Evolutionary conservation across 2,888 invertebrate genomes (phyloP).

Genomic region (Tipula unca): DNA sequence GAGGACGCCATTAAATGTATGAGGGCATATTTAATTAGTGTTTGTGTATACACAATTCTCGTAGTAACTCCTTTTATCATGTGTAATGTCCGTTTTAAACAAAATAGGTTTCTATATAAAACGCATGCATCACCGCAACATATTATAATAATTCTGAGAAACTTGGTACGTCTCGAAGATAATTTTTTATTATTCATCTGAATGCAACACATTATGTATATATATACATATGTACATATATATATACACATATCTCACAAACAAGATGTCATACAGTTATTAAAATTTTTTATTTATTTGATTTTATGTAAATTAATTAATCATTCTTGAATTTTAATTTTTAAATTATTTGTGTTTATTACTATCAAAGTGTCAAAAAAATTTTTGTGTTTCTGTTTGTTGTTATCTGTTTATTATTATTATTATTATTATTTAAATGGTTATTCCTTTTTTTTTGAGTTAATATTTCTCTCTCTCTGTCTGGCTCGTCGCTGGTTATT

Average conservation of each 20-base stretch:
- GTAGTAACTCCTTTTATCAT: neutral
- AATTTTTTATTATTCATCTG: neutral
- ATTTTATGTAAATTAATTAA: constrained; percentile 14
- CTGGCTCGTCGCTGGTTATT: neutral
- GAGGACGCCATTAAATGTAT: neutral
- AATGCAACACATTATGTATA: neutral
- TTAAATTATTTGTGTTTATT: neutral
- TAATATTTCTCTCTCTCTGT: neutral
- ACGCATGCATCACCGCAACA: neutral
- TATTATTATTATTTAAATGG: constrained; percentile 1
- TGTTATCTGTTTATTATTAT: neutral
- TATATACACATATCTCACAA: neutral
- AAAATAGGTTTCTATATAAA: neutral
- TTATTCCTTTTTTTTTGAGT: neutral
- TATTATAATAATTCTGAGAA: neutral
- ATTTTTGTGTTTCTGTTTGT: neutral
- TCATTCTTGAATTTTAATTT: neutral
- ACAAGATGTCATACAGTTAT: neutral
- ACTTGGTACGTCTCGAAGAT: neutral
- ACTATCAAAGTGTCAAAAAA: neutral
- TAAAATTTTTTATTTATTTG: neutral
- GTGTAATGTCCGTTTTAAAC: neutral
- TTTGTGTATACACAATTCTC: neutral
- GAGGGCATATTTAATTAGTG: neutral
- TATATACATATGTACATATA: no score